Evolutionary conservation across 2,888 invertebrate genomes (phyloP).

Genomic region (Zaprionus bogoriensis): DNA sequence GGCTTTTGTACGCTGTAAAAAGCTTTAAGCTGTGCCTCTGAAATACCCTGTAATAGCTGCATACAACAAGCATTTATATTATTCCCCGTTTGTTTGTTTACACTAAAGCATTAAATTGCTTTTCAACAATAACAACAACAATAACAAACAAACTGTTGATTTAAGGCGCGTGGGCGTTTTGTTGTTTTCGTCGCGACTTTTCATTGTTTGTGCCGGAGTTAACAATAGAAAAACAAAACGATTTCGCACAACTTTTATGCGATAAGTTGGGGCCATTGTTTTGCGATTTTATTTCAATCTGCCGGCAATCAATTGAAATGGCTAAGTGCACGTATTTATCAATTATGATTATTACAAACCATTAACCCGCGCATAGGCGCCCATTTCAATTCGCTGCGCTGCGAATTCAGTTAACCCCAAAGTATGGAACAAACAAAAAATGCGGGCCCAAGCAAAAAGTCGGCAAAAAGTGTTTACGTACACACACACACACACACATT

Average conservation of each 20-base stretch:
- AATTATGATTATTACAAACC: constrained; percentile 12
- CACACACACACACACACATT: not conserved
- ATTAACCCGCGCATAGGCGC: constrained; percentile 17
- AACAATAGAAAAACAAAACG: constrained; percentile 6
- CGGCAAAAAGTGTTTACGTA: constrained; percentile 27
- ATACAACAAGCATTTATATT: not conserved
- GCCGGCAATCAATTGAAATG: constrained; percentile 13
- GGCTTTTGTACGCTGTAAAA: not conserved
- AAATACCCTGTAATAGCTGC: not conserved
- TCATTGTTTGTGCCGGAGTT: constrained; percentile 11
- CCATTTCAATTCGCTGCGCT: not conserved
- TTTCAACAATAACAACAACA: constrained; percentile 7
- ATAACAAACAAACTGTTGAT: constrained; percentile 11
- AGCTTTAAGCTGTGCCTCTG: not conserved
- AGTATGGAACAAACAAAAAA: constrained; percentile 2
- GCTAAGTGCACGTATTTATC: constrained; percentile 4
- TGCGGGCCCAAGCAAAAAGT: constrained; percentile 12
- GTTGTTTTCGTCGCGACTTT: not conserved
- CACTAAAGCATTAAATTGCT: constrained; percentile 1
- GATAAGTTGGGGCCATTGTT: constrained; percentile 38
- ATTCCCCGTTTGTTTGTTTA: not conserved
- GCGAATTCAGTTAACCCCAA: not conserved
- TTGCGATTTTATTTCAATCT: constrained; percentile 1
- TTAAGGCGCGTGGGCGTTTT: constrained; percentile 24
- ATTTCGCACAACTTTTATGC: constrained; percentile 20